Base-by-base conservation (phyloP, 2,113 vertebrate species). In the Haemorhous mexicanus region DNA sequence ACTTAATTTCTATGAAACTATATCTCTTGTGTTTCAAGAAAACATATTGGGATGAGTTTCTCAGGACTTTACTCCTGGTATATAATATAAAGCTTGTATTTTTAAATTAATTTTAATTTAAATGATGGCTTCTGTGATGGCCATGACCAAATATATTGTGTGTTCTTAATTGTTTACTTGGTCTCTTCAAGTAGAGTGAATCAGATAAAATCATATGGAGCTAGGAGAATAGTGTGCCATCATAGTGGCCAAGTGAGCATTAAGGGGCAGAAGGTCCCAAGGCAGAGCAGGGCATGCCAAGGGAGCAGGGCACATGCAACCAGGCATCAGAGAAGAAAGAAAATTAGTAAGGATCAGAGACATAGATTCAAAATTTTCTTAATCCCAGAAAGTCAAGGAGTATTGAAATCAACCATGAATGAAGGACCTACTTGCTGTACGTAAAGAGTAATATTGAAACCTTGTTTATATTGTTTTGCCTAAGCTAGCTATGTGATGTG, bases 21-120 rank as follows among this genome's bases (percentile, higher is more conserved):
- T 89, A 93, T 79, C 82, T 90, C 86, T 89, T 87, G 61, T 78
- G 87, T 96, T 95, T 56, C 53, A 85, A 63, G 39, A 69, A 89
- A 84, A 94, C 3, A n/a, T 49, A 59, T 8, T 33, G 17, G 59
- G 67, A 91, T 86, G 61, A 92, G 63, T 78, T 94, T 94, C 46
- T 91, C 50, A 86, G 77, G 52, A 78, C 35, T 80, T 78, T 32
- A 53, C 33, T 61, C 66, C 81, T 91, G 55, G 35, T 53, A 72
- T 44, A 77, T 30, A 59, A 77, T 72, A 74, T 37, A 92, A 89
- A 77, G 46, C 85, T 89, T 91, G 93, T 41, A 63, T 3, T n/a
- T 75, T 49, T 62, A 73, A 46, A 76, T 84, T 67, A 83, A 16
- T 77, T 50, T 64, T 74, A 41, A 59, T 72, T 39, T 88, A 77